These are phyloP conservation scores for Hypercompe scribonia DNA, from an alignment of 2,888 invertebrate species.

Conservation along the genomic window DNA sequence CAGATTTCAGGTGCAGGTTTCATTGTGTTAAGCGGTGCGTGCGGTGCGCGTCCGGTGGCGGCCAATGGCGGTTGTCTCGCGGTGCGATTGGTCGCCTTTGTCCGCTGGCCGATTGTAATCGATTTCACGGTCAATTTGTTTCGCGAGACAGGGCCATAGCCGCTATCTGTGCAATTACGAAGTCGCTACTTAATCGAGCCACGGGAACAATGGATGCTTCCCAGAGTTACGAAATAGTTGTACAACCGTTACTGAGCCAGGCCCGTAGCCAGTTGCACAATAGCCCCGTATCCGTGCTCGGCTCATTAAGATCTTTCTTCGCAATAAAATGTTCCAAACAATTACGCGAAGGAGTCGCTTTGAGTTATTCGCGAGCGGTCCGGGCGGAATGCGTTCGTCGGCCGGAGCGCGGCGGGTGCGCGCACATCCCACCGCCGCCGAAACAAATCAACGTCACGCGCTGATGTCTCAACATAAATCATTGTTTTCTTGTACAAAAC, in stretches of 20 bases:
- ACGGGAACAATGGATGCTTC: slow-evolving; percentile 48
- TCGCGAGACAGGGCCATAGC: slow-evolving; percentile 66
- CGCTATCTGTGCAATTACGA: slow-evolving; percentile 62
- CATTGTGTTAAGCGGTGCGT: slow-evolving; percentile 72
- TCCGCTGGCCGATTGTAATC: slow-evolving; percentile 59
- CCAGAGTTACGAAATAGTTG: slow-evolving; percentile 32
- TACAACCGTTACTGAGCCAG: slow-evolving; percentile 14
- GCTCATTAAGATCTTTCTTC: slow-evolving; percentile 3
- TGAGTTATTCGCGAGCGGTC: slow-evolving; percentile 26
- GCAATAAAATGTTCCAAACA: slow-evolving; percentile 2
- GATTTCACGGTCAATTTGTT: slow-evolving; percentile 77
- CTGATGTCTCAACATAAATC: slow-evolving; percentile 37
- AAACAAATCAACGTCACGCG: slow-evolving; percentile 43
- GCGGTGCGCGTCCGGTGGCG: slow-evolving; percentile 53
- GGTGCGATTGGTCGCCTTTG: slow-evolving; percentile 59
- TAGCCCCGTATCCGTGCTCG: neutral
- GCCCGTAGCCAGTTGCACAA: slow-evolving; percentile 5
- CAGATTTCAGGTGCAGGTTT: slow-evolving; percentile 67
- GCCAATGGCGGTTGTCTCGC: slow-evolving; percentile 53
- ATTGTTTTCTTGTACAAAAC: slow-evolving; percentile 31
- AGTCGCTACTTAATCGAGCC: slow-evolving; percentile 65
- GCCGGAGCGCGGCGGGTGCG: slow-evolving; percentile 3
- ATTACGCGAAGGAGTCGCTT: slow-evolving; percentile 7
- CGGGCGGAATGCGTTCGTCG: neutral
- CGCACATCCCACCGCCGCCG: slow-evolving; percentile 6